A percentile compares a stretch with the other conserved stretches of the same genome.
These are phyloP conservation scores for Sebastes trivittatus DNA, from an alignment of 2,797 vertebrate genomes.

Conservation along the genomic window DNA sequence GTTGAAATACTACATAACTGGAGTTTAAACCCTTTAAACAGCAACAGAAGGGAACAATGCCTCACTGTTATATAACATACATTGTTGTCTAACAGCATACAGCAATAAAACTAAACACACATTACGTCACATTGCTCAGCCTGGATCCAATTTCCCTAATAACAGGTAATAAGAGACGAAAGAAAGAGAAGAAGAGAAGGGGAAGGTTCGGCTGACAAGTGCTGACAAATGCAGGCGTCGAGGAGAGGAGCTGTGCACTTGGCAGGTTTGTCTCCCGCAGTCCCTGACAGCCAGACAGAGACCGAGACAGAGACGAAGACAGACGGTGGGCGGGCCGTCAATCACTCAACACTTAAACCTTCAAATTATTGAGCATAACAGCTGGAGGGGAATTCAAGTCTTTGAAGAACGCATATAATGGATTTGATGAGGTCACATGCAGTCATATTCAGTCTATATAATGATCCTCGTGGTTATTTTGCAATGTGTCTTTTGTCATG, in stretches of 20 bases:
- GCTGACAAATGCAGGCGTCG: conserved; percentile 24
- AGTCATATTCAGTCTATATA: background rate
- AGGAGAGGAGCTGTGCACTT: conserved; percentile 10
- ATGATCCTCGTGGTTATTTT: background rate
- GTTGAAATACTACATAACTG: background rate
- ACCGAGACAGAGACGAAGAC: conserved; percentile 1
- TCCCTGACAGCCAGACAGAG: conserved; percentile 13
- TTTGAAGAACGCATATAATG: background rate
- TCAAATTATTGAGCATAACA: conserved; percentile 6
- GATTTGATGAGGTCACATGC: background rate
- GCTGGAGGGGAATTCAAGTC: background rate
- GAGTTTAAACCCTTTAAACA: background rate
- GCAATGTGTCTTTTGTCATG: background rate
- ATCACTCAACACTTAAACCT: conserved; percentile 34
- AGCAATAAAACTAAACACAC: background rate
- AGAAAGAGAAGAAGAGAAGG: background rate
- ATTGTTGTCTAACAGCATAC: background rate
- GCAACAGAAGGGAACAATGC: background rate
- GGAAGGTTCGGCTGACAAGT: background rate
- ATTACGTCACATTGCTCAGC: background rate
- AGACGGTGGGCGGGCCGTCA: conserved; percentile 9
- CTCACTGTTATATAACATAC: background rate
- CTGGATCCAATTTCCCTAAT: background rate
- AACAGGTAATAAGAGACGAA: background rate
- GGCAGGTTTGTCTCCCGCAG: conserved; percentile 20